Evolutionary conservation across 2,797 vertebrate species (phyloP).

Genomic region (Tympanoctomys barrerae): DNA sequence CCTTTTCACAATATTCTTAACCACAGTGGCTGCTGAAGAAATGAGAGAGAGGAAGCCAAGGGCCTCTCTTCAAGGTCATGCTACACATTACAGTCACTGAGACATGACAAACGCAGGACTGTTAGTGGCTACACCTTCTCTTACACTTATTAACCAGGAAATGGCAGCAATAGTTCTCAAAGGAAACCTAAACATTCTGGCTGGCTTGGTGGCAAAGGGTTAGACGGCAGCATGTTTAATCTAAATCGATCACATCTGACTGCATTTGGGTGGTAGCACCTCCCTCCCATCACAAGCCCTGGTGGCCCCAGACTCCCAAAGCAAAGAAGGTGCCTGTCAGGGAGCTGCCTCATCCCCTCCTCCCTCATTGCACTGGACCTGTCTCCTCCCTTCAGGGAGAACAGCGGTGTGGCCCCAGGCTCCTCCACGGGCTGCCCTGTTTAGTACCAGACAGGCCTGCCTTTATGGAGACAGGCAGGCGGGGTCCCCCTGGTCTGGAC

Average conservation of each 20-base stretch:
- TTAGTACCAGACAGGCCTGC: slow-evolving; percentile 41
- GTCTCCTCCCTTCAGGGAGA: slow-evolving; percentile 3
- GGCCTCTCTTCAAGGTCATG: not conserved
- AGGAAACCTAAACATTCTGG: not conserved
- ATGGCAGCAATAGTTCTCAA: not conserved
- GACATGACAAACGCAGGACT: not conserved
- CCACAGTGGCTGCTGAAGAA: not conserved
- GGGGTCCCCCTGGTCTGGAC: not conserved
- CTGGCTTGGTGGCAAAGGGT: not conserved
- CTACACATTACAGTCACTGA: not conserved
- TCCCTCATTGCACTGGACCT: not conserved
- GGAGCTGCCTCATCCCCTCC: not conserved
- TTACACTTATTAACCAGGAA: not conserved
- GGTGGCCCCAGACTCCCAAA: not conserved
- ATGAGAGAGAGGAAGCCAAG: not conserved
- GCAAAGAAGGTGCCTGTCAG: not conserved
- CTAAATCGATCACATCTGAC: not conserved
- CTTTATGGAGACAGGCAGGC: slow-evolving; percentile 62
- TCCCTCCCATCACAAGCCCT: not conserved
- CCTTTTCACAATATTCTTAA: not conserved
- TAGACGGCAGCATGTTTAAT: not conserved
- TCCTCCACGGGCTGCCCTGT: not conserved
- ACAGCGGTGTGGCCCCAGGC: not conserved
- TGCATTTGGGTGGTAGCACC: not conserved
- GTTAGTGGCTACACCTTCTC: not conserved